Conservation (phyloP, 92 coral and sea anemone species). For the Hydrozoanthus gracilis region DNA sequence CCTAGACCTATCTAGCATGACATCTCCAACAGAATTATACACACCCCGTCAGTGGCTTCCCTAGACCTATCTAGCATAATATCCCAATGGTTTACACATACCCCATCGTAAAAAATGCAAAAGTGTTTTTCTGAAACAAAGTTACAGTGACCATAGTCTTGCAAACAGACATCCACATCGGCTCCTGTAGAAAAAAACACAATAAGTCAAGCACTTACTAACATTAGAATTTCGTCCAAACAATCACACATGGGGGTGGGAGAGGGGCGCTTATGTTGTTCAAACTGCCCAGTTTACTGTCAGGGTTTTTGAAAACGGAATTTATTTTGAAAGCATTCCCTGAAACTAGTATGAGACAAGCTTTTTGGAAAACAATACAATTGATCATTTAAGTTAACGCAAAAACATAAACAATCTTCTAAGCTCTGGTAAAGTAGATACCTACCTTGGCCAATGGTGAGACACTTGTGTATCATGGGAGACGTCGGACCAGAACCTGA, state of each 20-base stretch:
- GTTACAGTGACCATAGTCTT: constrained; percentile 98
- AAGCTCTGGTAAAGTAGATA: too few species aligned
- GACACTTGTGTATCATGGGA: constrained; percentile 96
- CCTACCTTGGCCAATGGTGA: constrained; percentile 94
- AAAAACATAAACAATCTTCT: too few species aligned
- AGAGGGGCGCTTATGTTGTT: too few species aligned
- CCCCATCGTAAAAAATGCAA: constrained; percentile 97
- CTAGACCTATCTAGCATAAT: neutral
- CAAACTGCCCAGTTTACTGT: too few species aligned
- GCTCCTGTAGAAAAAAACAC: constrained; percentile 63
- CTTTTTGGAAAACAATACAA: neutral
- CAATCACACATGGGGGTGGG: too few species aligned
- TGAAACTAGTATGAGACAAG: too few species aligned
- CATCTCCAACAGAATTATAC: too few species aligned
- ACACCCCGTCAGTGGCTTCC: too few species aligned
- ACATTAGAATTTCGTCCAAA: neutral
- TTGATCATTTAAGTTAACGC: neutral
- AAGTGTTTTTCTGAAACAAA: constrained; percentile 98
- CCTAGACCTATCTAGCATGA: too few species aligned
- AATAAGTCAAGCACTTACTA: neutral
- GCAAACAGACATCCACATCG: constrained; percentile 95
- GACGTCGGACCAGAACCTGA: constrained; percentile 92
- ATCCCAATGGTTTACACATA: constrained; percentile 33
- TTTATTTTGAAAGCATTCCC: too few species aligned
- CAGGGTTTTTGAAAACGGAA: too few species aligned